phyloP scores from a whole-genome alignment of 2,113 vertebrate species.

The Anas platyrhynchos region DNA sequence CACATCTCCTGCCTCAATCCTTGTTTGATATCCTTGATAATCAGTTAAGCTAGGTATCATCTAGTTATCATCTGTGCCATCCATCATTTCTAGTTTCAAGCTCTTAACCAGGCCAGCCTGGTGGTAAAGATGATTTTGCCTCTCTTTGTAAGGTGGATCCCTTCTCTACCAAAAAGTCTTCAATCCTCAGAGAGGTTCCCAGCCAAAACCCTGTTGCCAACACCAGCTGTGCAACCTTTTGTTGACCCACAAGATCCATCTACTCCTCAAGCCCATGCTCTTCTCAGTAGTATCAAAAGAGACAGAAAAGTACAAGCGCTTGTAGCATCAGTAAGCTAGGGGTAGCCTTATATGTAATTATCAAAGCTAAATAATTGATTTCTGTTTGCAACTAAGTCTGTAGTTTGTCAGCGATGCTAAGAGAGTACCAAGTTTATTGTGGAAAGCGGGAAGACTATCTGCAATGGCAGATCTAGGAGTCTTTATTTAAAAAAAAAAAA shows the following conservation, averaged over 20 bases:
- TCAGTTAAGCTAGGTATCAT: too few species aligned
- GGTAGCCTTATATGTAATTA: neutral
- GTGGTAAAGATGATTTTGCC: neutral
- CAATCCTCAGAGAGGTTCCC: neutral
- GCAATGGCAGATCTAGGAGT: neutral
- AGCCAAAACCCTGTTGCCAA: neutral
- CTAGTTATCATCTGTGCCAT: too few species aligned
- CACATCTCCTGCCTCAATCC: too few species aligned
- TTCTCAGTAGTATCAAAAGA: neutral
- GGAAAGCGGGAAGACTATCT: neutral
- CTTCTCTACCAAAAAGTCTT: neutral
- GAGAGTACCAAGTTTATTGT: too few species aligned
- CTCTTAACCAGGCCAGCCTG: too few species aligned
- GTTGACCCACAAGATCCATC: neutral
- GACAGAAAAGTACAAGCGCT: neutral
- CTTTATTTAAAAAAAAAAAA: neutral
- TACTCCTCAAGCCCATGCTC: neutral
- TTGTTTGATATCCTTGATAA: too few species aligned
- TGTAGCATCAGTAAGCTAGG: neutral
- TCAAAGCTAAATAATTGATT: neutral
- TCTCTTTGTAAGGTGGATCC: neutral
- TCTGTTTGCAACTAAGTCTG: neutral
- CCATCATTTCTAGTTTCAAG: too few species aligned
- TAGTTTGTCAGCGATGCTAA: neutral
- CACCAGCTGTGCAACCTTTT: neutral